Conservation (phyloP, 1,140 invertebrate species). For the Atta texana region DNA sequence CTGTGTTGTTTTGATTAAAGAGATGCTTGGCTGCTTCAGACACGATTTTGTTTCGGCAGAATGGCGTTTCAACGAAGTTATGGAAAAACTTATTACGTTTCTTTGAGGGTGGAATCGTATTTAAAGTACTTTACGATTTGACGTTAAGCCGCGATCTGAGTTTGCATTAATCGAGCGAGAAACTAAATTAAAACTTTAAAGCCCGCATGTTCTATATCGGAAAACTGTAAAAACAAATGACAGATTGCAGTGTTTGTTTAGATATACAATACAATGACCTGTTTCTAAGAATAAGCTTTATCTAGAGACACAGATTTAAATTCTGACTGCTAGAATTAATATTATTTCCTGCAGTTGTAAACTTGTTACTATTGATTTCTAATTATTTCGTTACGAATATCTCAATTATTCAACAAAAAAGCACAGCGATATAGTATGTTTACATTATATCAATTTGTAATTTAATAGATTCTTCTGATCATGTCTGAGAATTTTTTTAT, state of each 20-base stretch:
- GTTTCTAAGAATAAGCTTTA: neutral
- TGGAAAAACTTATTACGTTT: neutral
- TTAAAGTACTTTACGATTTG: conserved; percentile 42
- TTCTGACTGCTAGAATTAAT: conserved; percentile 8
- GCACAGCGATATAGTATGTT: neutral
- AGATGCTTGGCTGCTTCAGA: neutral
- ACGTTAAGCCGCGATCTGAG: conserved; percentile 22
- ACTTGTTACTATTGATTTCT: neutral
- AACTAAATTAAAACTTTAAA: conserved; percentile 61
- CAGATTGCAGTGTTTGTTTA: conserved; percentile 1
- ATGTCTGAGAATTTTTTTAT: neutral
- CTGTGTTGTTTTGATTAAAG: neutral
- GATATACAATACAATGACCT: conserved; percentile 8
- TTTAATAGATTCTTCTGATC: neutral
- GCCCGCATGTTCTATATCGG: neutral
- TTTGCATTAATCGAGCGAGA: conserved; percentile 32
- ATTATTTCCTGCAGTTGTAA: neutral
- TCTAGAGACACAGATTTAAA: neutral
- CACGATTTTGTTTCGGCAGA: neutral
- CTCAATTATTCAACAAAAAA: neutral
- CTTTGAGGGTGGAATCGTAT: neutral
- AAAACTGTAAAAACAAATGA: neutral
- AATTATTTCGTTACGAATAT: too few species aligned
- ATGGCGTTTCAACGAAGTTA: neutral
- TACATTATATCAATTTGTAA: neutral